A percentile compares a stretch with the other conserved stretches of the same genome.
Evolutionary conservation across 2,113 vertebrate species (phyloP).

Genomic region (Corythaixoides concolor): DNA sequence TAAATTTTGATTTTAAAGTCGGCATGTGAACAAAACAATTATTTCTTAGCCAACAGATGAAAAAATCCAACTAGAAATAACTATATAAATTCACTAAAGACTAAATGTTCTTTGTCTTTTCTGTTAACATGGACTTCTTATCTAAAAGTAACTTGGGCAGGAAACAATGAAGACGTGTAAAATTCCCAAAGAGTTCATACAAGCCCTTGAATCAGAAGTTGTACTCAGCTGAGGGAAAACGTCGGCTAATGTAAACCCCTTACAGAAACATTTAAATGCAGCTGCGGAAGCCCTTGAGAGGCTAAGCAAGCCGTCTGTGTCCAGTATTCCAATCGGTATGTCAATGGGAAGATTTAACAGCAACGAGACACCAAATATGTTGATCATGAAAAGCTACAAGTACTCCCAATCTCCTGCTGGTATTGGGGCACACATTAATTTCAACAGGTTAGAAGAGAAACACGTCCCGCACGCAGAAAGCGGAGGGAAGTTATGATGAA

Average conservation of each 20-base stretch:
- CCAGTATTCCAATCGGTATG: not conserved
- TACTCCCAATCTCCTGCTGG: not conserved
- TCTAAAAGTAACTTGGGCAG: not conserved
- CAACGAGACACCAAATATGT: not conserved
- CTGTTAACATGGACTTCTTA: not conserved
- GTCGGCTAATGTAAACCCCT: not conserved
- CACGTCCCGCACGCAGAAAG: not conserved
- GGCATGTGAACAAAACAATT: not conserved
- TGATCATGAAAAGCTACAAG: not conserved
- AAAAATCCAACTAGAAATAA: not conserved
- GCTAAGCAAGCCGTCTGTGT: not conserved
- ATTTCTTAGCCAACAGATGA: not conserved
- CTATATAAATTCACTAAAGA: not conserved
- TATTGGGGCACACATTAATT: too few relatives aligned
- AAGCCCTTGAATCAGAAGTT: not conserved
- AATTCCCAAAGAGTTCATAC: not conserved
- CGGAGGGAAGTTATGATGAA: not conserved
- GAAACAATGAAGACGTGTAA: not conserved
- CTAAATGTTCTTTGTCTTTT: not conserved
- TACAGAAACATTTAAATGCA: not conserved
- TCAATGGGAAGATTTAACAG: not conserved
- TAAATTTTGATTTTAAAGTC: not conserved
- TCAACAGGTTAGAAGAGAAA: not conserved
- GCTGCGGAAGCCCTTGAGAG: not conserved
- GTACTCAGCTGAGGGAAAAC: not conserved